A percentile compares a stretch with the other conserved stretches of the same genome.
These are phyloP conservation scores for Coregonus suidteri DNA, from an alignment of 2,797 vertebrate species.

Conservation along the genomic window DNA sequence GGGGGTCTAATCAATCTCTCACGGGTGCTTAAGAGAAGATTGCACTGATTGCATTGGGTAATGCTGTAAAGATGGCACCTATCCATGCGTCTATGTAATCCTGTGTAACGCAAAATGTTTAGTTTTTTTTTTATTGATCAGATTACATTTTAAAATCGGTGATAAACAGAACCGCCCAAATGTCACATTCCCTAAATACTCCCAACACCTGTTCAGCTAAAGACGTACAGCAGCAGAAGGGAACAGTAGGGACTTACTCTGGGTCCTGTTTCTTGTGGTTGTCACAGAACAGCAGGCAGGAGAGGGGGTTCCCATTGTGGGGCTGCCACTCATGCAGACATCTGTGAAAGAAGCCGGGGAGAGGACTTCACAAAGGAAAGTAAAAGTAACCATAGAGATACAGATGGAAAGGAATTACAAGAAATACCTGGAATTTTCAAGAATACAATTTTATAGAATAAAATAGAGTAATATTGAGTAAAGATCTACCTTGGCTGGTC, in stretches of 20 bases:
- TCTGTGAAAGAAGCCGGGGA: conserved; percentile 60
- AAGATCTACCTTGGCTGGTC: conserved; percentile 88
- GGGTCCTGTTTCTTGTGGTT: conserved; percentile 99
- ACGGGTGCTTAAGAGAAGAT: neutral
- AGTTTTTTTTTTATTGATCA: neutral
- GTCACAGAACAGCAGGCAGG: conserved; percentile 97
- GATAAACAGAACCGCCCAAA: neutral
- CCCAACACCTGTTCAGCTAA: neutral
- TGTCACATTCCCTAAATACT: neutral
- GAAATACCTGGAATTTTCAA: neutral
- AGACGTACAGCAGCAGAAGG: neutral
- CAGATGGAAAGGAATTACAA: neutral
- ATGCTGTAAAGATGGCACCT: neutral
- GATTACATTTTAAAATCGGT: neutral
- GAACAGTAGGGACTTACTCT: conserved; percentile 81
- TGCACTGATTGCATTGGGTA: neutral
- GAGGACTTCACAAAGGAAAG: conserved; percentile 1
- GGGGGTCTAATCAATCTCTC: neutral
- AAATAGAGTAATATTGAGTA: neutral
- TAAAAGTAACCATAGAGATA: conserved; percentile 6
- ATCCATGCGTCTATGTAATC: neutral
- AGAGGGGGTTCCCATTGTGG: conserved; percentile 90
- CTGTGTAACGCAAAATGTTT: neutral
- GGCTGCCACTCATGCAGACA: conserved; percentile 97
- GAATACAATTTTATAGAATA: neutral